phyloP scores from a whole-genome alignment of 1,140 invertebrate genomes.

The Drosophila aff. region DNA sequence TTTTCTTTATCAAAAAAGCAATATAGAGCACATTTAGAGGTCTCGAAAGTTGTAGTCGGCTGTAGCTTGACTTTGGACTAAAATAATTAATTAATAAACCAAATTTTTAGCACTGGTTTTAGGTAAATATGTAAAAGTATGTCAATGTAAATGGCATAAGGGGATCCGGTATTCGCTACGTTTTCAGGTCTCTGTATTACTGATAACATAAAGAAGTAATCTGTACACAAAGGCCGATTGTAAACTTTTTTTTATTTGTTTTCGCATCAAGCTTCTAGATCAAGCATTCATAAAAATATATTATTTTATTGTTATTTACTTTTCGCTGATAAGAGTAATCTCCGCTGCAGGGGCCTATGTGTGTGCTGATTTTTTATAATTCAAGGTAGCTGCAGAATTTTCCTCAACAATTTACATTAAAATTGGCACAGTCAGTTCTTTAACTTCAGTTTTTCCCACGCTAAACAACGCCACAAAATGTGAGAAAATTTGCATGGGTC shows the following conservation, averaged over 20 bases:
- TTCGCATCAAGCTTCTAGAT: slow-evolving; percentile 2
- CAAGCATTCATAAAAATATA: slow-evolving; percentile 16
- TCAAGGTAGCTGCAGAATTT: slow-evolving; percentile 22
- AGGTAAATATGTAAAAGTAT: background rate
- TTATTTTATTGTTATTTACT: slow-evolving; percentile 38
- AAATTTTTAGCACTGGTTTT: no score
- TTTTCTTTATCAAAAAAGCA: background rate
- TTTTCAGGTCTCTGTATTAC: background rate
- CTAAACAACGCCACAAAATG: slow-evolving; percentile 30
- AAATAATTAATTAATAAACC: background rate
- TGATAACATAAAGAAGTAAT: slow-evolving; percentile 25
- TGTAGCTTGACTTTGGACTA: background rate
- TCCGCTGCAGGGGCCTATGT: background rate
- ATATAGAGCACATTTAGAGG: no score
- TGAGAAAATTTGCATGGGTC: slow-evolving; percentile 54
- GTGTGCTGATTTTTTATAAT: slow-evolving; percentile 1
- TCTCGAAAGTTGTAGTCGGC: background rate
- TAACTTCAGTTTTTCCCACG: slow-evolving; percentile 31
- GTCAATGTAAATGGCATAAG: background rate
- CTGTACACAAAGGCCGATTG: background rate
- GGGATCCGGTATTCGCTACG: background rate
- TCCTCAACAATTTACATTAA: slow-evolving; percentile 4
- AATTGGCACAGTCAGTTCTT: slow-evolving; percentile 30
- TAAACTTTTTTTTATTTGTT: slow-evolving; percentile 4
- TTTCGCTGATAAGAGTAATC: slow-evolving; percentile 25